These are phyloP conservation scores for Calameuta pallipes DNA, from an alignment of 2,888 invertebrate genomes.

Conservation along the genomic window DNA sequence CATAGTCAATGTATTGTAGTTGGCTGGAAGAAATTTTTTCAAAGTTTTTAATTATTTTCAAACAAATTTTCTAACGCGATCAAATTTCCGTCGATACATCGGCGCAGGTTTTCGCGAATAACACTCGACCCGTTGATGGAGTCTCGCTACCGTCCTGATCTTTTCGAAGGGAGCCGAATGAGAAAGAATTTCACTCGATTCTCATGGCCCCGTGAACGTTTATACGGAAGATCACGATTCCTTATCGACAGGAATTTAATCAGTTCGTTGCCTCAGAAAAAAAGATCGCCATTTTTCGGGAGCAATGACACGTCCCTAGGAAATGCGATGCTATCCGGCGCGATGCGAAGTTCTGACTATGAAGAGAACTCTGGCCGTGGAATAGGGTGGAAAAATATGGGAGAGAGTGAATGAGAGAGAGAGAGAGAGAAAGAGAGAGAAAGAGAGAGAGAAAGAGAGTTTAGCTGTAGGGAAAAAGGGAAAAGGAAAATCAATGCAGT, in stretches of 20 bases:
- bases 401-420: not conserved
- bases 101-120: not conserved
- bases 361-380: not conserved
- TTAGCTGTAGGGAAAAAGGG: slow-evolving; percentile 15
- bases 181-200: not conserved
- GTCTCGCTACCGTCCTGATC: not conserved
- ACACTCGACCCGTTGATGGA: not conserved
- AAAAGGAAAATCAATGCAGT: slow-evolving; percentile 62
- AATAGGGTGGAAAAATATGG: not conserved
- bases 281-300: slow-evolving; percentile 30
- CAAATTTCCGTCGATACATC: not conserved
- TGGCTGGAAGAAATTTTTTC: no score
- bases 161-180: not conserved
- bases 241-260: slow-evolving; percentile 32
- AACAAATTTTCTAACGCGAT: not conserved
- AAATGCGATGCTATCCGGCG: not conserved
- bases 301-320: slow-evolving; percentile 31
- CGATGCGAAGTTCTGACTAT: not conserved
- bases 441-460: no score
- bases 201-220: not conserved
- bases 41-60: not conserved
- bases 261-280: slow-evolving; percentile 35
- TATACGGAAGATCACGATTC: slow-evolving; percentile 14
- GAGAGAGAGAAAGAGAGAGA: no score
- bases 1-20: no score